A percentile compares a stretch with the other conserved stretches of the same genome.
Evolutionary conservation across 2,888 invertebrate species (phyloP).

Genomic region (Leptinotarsa juncta): DNA sequence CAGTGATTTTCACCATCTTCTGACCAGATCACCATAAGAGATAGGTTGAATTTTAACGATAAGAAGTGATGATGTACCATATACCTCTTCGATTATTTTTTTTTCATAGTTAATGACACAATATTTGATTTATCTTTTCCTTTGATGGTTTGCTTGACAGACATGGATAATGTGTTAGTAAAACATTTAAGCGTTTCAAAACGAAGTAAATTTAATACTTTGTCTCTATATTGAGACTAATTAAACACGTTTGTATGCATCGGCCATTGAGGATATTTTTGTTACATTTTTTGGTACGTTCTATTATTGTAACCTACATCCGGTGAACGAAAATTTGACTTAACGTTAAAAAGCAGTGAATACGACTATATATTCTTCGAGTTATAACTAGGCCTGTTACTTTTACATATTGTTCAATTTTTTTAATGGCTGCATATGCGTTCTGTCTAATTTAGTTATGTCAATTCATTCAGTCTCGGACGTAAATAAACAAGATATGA

Average conservation of each 20-base stretch:
- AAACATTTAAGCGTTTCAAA: constrained; percentile 17
- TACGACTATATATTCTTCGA: constrained; percentile 13
- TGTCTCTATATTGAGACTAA: constrained; percentile 36
- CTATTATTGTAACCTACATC: constrained; percentile 39
- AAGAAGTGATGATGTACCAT: not conserved
- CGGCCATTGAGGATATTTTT: constrained; percentile 28
- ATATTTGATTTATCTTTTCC: constrained; percentile 31
- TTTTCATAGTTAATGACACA: constrained; percentile 22
- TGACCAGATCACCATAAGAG: too few relatives aligned
- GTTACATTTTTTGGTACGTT: constrained; percentile 31
- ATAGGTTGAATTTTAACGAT: too few relatives aligned
- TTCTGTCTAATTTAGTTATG: not conserved
- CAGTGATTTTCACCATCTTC: too few relatives aligned
- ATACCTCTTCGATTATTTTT: not conserved
- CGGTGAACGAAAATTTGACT: constrained; percentile 38
- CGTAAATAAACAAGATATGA: constrained; percentile 5
- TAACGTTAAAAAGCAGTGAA: constrained; percentile 30
- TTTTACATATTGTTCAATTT: constrained; percentile 23
- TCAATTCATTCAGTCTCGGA: not conserved
- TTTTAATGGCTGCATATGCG: constrained; percentile 21
- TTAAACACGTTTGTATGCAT: constrained; percentile 33
- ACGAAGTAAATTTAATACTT: constrained; percentile 25
- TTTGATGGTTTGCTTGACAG: constrained; percentile 33
- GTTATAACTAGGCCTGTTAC: constrained; percentile 12
- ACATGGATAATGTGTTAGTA: constrained; percentile 32